A percentile compares a stretch with the other conserved stretches of the same genome.
Conservation (phyloP, 2,113 vertebrate species). For the Halichoerus grypus region DNA sequence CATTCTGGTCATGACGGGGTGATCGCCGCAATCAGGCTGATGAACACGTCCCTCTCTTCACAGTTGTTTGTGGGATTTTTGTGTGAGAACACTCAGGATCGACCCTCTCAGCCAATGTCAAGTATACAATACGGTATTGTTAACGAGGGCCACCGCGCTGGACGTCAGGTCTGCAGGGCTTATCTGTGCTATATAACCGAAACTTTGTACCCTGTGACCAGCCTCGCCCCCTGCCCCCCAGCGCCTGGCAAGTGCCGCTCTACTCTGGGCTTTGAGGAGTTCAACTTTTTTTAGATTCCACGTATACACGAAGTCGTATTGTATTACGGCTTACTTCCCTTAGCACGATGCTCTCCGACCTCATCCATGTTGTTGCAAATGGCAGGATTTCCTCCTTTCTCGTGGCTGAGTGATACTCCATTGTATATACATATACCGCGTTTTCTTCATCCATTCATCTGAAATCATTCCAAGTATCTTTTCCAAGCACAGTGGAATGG, state of each 20-base stretch:
- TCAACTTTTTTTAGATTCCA: not conserved
- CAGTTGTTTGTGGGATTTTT: not conserved
- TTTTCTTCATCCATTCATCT: not conserved
- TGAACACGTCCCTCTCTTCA: not conserved
- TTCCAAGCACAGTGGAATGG: not conserved
- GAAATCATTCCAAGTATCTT: not conserved
- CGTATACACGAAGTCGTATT: too few species aligned
- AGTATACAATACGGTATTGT: not conserved
- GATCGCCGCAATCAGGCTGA: not conserved
- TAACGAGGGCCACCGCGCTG: not conserved
- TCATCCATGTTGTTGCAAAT: not conserved
- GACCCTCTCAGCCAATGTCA: not conserved
- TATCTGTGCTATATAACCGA: accelerated
- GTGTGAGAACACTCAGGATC: not conserved
- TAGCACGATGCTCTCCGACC: too few species aligned
- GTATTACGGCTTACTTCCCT: not conserved
- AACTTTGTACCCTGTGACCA: not conserved
- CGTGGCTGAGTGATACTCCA: not conserved
- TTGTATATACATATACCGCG: not conserved
- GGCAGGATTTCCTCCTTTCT: not conserved
- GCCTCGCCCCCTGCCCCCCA: not conserved
- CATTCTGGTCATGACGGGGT: too few species aligned
- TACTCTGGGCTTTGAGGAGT: not conserved
- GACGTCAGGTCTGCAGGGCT: not conserved
- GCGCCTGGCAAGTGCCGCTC: not conserved